Evolutionary conservation across 1,140 invertebrate genomes (phyloP), one percentile per base, ranked within the genome.

Genomic region (Achatina immaculata): DNA sequence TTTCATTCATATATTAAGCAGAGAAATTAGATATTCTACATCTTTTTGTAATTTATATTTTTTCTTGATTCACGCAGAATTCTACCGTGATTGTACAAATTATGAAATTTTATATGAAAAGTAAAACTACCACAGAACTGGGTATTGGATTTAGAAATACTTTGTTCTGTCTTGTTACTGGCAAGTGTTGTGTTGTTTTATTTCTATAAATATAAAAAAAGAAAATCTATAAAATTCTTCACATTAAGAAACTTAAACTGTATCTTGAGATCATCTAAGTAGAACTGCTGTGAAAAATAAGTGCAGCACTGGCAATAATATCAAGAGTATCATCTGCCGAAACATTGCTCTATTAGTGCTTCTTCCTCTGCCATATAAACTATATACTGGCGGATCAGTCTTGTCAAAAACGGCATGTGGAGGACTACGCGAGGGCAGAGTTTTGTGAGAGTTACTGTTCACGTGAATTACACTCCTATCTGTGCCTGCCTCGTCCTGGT

Each of bases 361-460:
- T 11, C 58, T 62, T 36, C n/a, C 43, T 28, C 11, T 14, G 31
- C 42, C 42, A 28, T 74, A 51, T 1, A 74, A 36, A 34, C 72
- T 28, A 42, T n/a, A 55, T 28, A 36, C 45, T 21, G 72, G 48
- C 3, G 74, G 74, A 51, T 77, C 74, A 4, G 74, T 77, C 1
- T 65, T 11, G 51, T 65, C 14, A 14, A 24, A 58, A 34, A 38
- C 74, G 1, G 48, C 65, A 11, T 31, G 14, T n/a, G 73, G 73
- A 24, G 74, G 55, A 43, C 42, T 3, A 21, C 28, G 74, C 1
- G 51, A 40, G n/a, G 31, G 36, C 2, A 16, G 11, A 16, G 19
- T n/a, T 38, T 42, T 65, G 2, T 51, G 38, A 34, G 31, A 21
- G 2, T n/a, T 65, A 11, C 31, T 58, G 3, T 77, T 2, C 16